Percentiles rank a stretch among this genome's conserved stretches.
These are phyloP conservation scores for Elymnias hypermnestra DNA, from an alignment of 1,140 invertebrate species.

Conservation along the genomic window DNA sequence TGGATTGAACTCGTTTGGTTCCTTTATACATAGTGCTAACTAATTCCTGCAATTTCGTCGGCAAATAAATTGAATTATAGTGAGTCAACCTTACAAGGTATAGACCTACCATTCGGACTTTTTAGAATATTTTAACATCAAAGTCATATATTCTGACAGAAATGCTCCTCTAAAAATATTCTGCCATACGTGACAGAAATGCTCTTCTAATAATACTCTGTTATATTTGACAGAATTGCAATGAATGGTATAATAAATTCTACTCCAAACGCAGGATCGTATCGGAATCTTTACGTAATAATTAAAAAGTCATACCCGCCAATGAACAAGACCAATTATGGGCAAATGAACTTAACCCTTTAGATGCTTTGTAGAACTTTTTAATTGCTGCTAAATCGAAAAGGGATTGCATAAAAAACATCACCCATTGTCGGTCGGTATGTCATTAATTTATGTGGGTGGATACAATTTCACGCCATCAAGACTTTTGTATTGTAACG, in stretches of 20 bases:
- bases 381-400: conserved; percentile 71
- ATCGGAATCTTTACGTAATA: conserved; percentile 11
- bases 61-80: too few relatives aligned
- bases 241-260: not conserved
- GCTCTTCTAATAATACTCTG: too few relatives aligned
- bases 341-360: conserved; percentile 64
- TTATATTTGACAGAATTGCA: not conserved
- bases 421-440: conserved; percentile 39
- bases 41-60: too few relatives aligned
- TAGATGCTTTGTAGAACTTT: conserved; percentile 58
- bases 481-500: conserved; percentile 26
- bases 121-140: too few relatives aligned
- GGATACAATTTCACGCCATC: conserved; percentile 48
- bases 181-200: too few relatives aligned
- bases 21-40: too few relatives aligned
- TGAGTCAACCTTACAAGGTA: too few relatives aligned
- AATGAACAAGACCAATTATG: conserved; percentile 51
- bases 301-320: conserved; percentile 16
- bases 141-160: too few relatives aligned
- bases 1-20: too few relatives aligned
- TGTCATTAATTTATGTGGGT: conserved; percentile 66
- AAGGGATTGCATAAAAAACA: conserved; percentile 55
- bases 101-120: too few relatives aligned
- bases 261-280: not conserved
- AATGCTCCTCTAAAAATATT: too few relatives aligned